Evolutionary conservation across 1,140 invertebrate species (phyloP).

Genomic region (Ylistrum balloti): DNA sequence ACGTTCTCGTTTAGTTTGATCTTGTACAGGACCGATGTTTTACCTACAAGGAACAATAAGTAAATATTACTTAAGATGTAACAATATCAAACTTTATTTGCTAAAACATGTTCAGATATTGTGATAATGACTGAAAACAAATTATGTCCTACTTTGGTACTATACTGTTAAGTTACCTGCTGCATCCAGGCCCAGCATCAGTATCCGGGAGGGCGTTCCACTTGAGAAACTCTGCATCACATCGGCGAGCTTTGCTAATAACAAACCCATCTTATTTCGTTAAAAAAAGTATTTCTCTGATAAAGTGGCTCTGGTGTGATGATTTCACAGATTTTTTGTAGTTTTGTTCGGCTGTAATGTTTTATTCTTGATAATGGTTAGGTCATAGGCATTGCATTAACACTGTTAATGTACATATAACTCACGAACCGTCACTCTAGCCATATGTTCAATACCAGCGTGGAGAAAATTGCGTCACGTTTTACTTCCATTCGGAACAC

Average conservation of each 20-base stretch:
- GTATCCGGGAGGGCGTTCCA: slow-evolving; percentile 69
- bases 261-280: slow-evolving; percentile 73
- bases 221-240: slow-evolving; percentile 63
- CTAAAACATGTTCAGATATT: too few relatives aligned
- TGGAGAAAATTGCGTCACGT: slow-evolving; percentile 22
- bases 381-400: background rate
- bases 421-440: background rate
- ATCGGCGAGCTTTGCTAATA: slow-evolving; percentile 69
- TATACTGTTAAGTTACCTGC: slow-evolving; percentile 71
- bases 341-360: background rate
- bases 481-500: background rate
- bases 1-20: slow-evolving; percentile 92
- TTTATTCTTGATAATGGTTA: background rate
- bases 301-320: too few relatives aligned
- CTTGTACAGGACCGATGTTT: slow-evolving; percentile 97
- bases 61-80: too few relatives aligned
- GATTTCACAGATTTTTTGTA: too few relatives aligned
- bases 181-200: slow-evolving; percentile 79
- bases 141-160: too few relatives aligned
- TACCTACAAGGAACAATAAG: slow-evolving; percentile 71
- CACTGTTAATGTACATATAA: background rate
- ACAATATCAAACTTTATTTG: too few relatives aligned
- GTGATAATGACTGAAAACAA: too few relatives aligned
- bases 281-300: background rate
- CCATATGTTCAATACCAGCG: slow-evolving; percentile 3